Conservation (phyloP, 2,113 vertebrate genomes). For the Scomber colias region DNA sequence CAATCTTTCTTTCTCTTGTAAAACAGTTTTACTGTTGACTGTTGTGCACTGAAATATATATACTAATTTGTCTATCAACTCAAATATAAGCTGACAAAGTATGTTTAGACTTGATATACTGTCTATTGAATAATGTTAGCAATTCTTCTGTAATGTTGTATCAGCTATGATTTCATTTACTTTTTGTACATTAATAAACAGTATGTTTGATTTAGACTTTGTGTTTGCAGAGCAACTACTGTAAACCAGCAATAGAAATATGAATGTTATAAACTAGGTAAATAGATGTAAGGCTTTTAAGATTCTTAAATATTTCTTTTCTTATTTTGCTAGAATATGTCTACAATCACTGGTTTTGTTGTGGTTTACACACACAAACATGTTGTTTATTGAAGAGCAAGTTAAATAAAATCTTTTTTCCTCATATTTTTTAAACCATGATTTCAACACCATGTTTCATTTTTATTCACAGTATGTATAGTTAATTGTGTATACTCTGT, state of each 20-base stretch:
- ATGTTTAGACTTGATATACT: conserved; percentile 86
- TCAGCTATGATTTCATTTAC: conserved; percentile 90
- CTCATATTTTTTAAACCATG: conserved; percentile 89
- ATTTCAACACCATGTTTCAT: conserved; percentile 73
- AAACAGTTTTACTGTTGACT: conserved; percentile 86
- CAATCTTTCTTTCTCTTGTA: conserved; percentile 81
- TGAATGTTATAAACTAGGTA: conserved; percentile 90
- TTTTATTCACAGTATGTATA: conserved; percentile 16
- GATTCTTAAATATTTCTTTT: conserved; percentile 87
- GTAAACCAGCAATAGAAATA: conserved; percentile 95
- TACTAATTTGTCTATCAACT: conserved; percentile 86
- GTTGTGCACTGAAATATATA: conserved; percentile 86
- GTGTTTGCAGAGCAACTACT: conserved; percentile 88
- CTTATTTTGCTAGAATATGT: conserved; percentile 93
- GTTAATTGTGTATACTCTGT: neutral
- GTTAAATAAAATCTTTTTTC: conserved; percentile 92
- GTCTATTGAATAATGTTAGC: conserved; percentile 89
- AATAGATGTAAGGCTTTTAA: conserved; percentile 82
- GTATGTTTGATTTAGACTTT: conserved; percentile 87
- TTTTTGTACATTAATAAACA: conserved; percentile 86
- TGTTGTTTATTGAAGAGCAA: conserved; percentile 88
- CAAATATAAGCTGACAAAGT: conserved; percentile 83
- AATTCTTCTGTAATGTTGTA: conserved; percentile 95
- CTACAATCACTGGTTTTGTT: conserved; percentile 88
- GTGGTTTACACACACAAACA: conserved; percentile 88